Base-by-base conservation (phyloP, 2,888 invertebrate species). In the Athetis lepigone region DNA sequence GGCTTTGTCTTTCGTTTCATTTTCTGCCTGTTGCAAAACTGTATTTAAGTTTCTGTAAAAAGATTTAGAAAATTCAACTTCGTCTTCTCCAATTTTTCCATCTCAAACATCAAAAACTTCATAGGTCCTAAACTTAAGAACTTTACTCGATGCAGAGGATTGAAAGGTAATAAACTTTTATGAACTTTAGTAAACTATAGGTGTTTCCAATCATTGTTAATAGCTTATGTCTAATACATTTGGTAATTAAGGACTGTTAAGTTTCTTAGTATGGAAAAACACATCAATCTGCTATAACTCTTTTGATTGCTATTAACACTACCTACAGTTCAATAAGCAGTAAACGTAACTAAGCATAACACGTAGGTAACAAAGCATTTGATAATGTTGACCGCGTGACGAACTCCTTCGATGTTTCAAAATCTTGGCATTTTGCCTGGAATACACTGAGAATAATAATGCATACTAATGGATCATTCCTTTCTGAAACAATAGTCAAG, bases 381-480 rank as follows among this genome's bases (percentile, higher is more conserved):
- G 1, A 18, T 54, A 40, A 9, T 16, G 21, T 18, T 42, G 9
- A 23, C 21, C 11, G 6, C 43, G 54, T 45, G 33, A 45, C 37
- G 39, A 13, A 13, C 8, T 18, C 21, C 8, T 45, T 50, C 37
- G 2, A 37, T 25, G 52, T 8, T 29, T 11, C 0, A 29, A 7
- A 55, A 47, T 47, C 36, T 47, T 73, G 67, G 47, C 47, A 57
- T 13, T 0, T 5, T 21, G 25, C 56, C 37, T 40, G 8, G 3
- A 23, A 37, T 37, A 29, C 8, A 40, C 9, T 40, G 16, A 11
- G 27, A 50, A 42, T 55, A 46, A 42, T 50, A 45, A 25, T 37
- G n/a, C 18, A 50, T 36, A 21, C 36, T 39, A 39, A 39, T 49
- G 13, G 33, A 4, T 37, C 19, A 54, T 54, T 58, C 0, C 21